Evolutionary conservation across 2,113 vertebrate genomes (phyloP).

Genomic region (Ariopsis seemanni): DNA sequence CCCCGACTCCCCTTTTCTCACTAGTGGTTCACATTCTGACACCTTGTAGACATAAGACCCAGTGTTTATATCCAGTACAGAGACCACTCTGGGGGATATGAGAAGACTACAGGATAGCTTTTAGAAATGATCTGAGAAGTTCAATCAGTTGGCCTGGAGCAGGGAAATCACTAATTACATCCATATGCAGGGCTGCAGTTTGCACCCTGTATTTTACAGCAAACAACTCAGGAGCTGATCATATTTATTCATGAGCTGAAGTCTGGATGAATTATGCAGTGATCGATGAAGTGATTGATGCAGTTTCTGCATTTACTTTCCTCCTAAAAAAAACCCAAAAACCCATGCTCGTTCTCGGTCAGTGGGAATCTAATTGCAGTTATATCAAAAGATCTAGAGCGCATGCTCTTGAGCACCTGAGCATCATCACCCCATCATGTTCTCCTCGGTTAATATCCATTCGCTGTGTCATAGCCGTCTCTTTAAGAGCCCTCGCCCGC

Average conservation of each 20-base stretch:
- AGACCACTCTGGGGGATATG: neutral
- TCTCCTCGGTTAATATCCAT: slow-evolving; percentile 19
- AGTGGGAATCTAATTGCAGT: neutral
- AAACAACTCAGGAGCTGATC: neutral
- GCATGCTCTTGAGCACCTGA: neutral
- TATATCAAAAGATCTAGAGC: neutral
- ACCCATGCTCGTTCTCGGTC: neutral
- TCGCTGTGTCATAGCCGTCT: slow-evolving; percentile 63
- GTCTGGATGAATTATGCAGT: neutral
- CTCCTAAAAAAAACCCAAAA: too few relatives aligned
- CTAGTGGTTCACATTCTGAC: neutral
- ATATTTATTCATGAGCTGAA: neutral
- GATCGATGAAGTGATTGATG: too few relatives aligned
- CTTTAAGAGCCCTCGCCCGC: slow-evolving; percentile 78
- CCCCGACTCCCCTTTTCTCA: slow-evolving; percentile 53
- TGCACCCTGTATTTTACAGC: neutral
- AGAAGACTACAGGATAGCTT: neutral
- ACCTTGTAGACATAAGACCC: neutral
- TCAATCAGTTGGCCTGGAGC: neutral
- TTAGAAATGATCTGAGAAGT: neutral
- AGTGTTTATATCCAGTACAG: neutral
- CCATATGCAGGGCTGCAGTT: neutral
- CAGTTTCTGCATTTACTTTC: neutral
- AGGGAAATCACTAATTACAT: neutral
- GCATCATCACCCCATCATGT: slow-evolving; percentile 12